phyloP scores from a whole-genome alignment of 2,113 vertebrate genomes.

The Formicarius rufipectus region DNA sequence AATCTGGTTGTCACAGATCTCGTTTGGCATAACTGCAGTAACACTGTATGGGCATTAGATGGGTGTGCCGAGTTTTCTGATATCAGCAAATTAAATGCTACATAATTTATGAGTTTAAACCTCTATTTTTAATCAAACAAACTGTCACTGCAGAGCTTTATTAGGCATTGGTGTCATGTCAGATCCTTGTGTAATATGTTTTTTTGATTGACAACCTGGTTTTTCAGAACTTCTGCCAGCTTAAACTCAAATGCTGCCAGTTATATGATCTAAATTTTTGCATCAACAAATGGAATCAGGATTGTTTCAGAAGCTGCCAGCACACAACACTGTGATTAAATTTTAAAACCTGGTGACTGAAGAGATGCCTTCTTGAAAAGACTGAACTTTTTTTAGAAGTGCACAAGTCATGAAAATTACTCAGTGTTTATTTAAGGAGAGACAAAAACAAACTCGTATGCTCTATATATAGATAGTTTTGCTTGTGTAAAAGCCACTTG shows the following conservation, averaged over 20 bases:
- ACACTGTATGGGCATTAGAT: slow-evolving; percentile 9
- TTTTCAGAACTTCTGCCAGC: slow-evolving; percentile 48
- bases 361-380: slow-evolving; percentile 19
- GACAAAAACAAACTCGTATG: not conserved
- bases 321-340: not conserved
- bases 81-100: slow-evolving; percentile 54
- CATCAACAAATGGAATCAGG: not conserved
- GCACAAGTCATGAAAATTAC: slow-evolving; percentile 10
- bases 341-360: slow-evolving; percentile 36
- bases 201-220: slow-evolving; percentile 13
- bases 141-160: slow-evolving; percentile 40
- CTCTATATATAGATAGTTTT: slow-evolving; percentile 15
- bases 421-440: slow-evolving; percentile 35
- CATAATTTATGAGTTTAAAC: slow-evolving; percentile 42
- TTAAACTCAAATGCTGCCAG: slow-evolving; percentile 3
- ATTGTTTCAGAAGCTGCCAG: slow-evolving; percentile 39
- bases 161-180: slow-evolving; percentile 33
- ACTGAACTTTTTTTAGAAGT: slow-evolving; percentile 22
- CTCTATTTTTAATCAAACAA: slow-evolving; percentile 41
- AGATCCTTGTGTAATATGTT: slow-evolving; percentile 16
- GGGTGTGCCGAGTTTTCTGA: slow-evolving; percentile 37
- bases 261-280: slow-evolving; percentile 5
- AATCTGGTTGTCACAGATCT: slow-evolving; percentile 23
- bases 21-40: slow-evolving; percentile 31
- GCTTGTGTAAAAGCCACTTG: not conserved